Base-by-base conservation (phyloP, 2,797 vertebrate genomes). In the Capromys pilorides region DNA sequence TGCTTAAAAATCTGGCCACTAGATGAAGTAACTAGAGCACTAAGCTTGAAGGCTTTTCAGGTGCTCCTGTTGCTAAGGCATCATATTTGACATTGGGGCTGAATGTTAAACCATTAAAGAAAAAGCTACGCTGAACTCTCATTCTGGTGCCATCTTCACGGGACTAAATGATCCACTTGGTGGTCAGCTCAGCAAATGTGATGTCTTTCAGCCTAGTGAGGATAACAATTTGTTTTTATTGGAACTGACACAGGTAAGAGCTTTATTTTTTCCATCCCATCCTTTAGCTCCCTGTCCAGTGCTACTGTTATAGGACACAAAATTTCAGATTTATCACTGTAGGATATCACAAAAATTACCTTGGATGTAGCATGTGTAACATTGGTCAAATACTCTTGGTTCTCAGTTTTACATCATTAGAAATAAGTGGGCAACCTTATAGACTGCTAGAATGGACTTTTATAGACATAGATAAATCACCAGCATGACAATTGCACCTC, bases 1-100 rank as follows among this genome's bases (percentile, higher is more conserved):
- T 59, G 21, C 7, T 83, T 95, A 88, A 91, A 88, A 94, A 94
- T 39, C 75, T 71, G 62, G 89, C 36, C 66, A 90, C 90, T 92
- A 85, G 78, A 79, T 67, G 41, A 75, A 90, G 61, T 75, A 59
- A 28, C 49, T 49, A 82, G n/a, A 57, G 22, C 54, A 12, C 79
- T 57, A 69, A 54, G 33, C 33, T 7, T 66, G 49, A 96, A 49
- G 57, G 45, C 77, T 89, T 31, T 51, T n/a, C 61, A 86, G 16
- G 57, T 19, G 10, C 18, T 85, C 39, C 39, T 85, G 12, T 86
- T 28, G 24, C 36, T 51, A 81, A 69, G 33, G 80, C 80, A 45
- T 22, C 24, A 77, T 86, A 62, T 75, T 91, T 75, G 75, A 69
- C 41, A 51, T 64, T 28, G 45, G n/a, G 3, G 75, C 73, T 83